phyloP scores from a whole-genome alignment of 2,113 vertebrate genomes.

The Pituophis catenifer region DNA sequence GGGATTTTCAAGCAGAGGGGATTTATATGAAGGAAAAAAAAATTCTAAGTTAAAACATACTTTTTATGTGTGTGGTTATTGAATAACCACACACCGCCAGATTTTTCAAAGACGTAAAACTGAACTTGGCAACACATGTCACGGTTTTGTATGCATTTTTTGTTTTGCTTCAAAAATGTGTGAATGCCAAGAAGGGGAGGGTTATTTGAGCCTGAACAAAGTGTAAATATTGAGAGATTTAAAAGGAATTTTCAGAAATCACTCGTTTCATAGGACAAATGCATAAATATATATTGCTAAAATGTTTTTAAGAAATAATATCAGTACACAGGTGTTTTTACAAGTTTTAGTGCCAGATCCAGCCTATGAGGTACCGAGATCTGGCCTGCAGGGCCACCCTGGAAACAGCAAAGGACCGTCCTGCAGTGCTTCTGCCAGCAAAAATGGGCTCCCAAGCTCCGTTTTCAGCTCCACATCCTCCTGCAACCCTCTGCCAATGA shows the following conservation, averaged over 20 bases:
- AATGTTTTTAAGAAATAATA: not conserved
- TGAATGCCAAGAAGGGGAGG: too few relatives aligned
- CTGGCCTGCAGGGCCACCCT: too few relatives aligned
- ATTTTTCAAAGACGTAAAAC: not conserved
- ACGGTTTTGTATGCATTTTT: not conserved
- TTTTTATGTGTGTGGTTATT: too few relatives aligned
- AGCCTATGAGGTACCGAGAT: accelerated
- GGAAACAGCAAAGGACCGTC: too few relatives aligned
- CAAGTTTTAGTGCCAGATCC: not conserved
- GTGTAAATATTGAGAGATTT: not conserved
- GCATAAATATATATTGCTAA: not conserved
- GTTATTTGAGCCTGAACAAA: not conserved
- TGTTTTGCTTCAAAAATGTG: not conserved
- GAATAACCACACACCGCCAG: not conserved
- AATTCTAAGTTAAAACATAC: not conserved
- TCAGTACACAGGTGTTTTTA: not conserved
- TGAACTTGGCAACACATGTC: not conserved
- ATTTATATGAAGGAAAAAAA: not conserved
- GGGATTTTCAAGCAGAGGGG: not conserved
- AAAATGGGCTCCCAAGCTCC: too few relatives aligned
- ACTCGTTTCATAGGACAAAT: not conserved
- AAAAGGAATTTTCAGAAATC: not conserved
- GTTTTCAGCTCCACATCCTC: too few relatives aligned
- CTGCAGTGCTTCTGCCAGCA: too few relatives aligned
- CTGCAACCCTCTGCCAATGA: too few relatives aligned